Evolutionary conservation across 2,888 invertebrate genomes (phyloP).

Genomic region (Archips xylosteana): DNA sequence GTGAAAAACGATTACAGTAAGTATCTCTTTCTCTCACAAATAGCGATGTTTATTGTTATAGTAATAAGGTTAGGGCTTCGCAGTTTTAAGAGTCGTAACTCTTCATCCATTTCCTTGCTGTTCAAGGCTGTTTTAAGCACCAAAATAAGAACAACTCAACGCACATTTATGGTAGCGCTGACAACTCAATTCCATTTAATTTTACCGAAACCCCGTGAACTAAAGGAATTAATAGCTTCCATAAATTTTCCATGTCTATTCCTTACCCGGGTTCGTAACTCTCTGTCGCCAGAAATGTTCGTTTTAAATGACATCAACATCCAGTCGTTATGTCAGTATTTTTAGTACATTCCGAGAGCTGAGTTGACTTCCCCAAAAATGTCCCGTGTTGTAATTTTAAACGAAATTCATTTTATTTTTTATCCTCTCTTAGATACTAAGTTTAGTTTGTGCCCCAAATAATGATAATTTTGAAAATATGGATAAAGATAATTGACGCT

Average conservation of each 20-base stretch:
- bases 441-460: background rate
- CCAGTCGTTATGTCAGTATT: constrained; percentile 37
- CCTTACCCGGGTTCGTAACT: constrained; percentile 27
- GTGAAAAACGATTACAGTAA: background rate
- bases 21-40: background rate
- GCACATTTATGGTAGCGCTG: background rate
- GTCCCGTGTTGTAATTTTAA: constrained; percentile 28
- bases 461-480: background rate
- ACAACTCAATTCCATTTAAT: constrained; percentile 30
- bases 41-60: too few relatives aligned
- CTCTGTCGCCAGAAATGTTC: constrained; percentile 43
- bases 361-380: constrained; percentile 30
- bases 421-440: background rate
- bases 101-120: too few relatives aligned
- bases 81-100: too few relatives aligned
- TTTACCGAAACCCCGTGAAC: constrained; percentile 20
- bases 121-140: background rate
- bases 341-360: constrained; percentile 41
- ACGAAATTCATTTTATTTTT: constrained; percentile 17
- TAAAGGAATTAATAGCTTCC: constrained; percentile 26
- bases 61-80: too few relatives aligned
- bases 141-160: background rate
- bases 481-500: too few relatives aligned
- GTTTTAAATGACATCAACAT: constrained; percentile 37
- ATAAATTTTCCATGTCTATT: constrained; percentile 34